Base-by-base conservation (phyloP, 2,888 invertebrate genomes). In the Cephonodes hylas region DNA sequence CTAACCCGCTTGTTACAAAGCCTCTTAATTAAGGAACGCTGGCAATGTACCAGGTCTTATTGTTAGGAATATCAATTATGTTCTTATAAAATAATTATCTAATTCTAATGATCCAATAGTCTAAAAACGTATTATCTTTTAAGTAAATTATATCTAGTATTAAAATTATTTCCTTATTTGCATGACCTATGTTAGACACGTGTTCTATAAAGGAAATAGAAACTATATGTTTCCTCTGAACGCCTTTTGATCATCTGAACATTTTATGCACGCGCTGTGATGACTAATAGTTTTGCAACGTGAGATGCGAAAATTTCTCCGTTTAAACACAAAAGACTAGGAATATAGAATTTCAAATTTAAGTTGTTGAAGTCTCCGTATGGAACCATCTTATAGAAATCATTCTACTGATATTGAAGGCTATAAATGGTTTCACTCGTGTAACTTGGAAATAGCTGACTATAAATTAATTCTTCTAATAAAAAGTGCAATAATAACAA, bases 11-110 rank as follows among this genome's bases (percentile, higher is more conserved):
- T 18, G 53, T 31, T 10, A 31, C 31, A 27, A 53, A 53, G 53
- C 31, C 53, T 31, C 53, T 31, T 53, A 31, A 53, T 53, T 53
- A 53, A 53, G 53, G 53, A 27, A 53, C 53, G 53, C 53, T 53
- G 53, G 53, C 53, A 53, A 18, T 18, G 53, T 15, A 31, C 25
- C 48, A 48, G 53, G 18, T 27, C 27, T 53, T 53, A 31, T 53
- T 53, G 31, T 31, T 18, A 53, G 53, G 20, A 31, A 53, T 53
- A 31, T 31, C 27, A 31, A 4, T 15, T 5, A 7, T n/a, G n/a
- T n/a, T n/a, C n/a, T n/a, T n/a, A n/a, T n/a, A n/a, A n/a, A n/a
- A n/a, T n/a, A n/a, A n/a, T n/a, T n/a, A n/a, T n/a, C n/a, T n/a
- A n/a, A n/a, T n/a, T n/a, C n/a, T n/a, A n/a, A n/a, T n/a, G n/a